Percentiles rank a stretch among this genome's conserved stretches.
Evolutionary conservation across 2,888 invertebrate species (phyloP).

Genomic region (Melinopterus prodromus): DNA sequence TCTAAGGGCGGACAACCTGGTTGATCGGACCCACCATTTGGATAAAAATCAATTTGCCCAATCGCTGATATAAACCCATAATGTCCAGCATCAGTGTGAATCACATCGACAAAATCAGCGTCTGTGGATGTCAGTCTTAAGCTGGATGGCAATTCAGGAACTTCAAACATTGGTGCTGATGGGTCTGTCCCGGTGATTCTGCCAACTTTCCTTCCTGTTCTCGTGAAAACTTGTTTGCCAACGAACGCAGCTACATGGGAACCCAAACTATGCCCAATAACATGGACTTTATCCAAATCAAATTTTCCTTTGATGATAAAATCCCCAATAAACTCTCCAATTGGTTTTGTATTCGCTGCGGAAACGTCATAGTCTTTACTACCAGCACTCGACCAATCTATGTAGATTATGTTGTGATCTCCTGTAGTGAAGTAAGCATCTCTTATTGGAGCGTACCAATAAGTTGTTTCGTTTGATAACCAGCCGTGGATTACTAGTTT

Average conservation of each 20-base stretch:
- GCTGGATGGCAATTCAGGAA: constrained; percentile 45
- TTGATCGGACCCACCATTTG: constrained; percentile 59
- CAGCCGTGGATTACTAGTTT: constrained; percentile 64
- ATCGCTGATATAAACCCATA: constrained; percentile 56
- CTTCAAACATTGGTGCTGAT: constrained; percentile 56
- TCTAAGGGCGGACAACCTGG: constrained; percentile 54
- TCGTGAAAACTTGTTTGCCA: constrained; percentile 45
- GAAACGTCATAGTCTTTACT: constrained; percentile 53
- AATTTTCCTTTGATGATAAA: constrained; percentile 53
- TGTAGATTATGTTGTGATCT: constrained; percentile 60
- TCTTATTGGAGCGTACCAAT: constrained; percentile 56
- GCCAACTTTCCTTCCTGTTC: constrained; percentile 54
- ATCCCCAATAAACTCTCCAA: constrained; percentile 59
- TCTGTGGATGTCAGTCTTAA: constrained; percentile 54
- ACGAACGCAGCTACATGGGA: constrained; percentile 57
- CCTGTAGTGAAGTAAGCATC: constrained; percentile 56
- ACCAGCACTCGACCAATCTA: constrained; percentile 58
- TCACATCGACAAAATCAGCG: constrained; percentile 58
- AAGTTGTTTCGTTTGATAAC: constrained; percentile 59
- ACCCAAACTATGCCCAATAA: constrained; percentile 60
- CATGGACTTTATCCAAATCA: constrained; percentile 56
- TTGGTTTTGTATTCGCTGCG: constrained; percentile 58
- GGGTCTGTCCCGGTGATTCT: constrained; percentile 62
- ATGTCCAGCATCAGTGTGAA: constrained; percentile 59
- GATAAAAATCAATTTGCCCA: constrained; percentile 59